Base-by-base conservation (phyloP, 2,888 invertebrate species). In the Epicampocera succincta region DNA sequence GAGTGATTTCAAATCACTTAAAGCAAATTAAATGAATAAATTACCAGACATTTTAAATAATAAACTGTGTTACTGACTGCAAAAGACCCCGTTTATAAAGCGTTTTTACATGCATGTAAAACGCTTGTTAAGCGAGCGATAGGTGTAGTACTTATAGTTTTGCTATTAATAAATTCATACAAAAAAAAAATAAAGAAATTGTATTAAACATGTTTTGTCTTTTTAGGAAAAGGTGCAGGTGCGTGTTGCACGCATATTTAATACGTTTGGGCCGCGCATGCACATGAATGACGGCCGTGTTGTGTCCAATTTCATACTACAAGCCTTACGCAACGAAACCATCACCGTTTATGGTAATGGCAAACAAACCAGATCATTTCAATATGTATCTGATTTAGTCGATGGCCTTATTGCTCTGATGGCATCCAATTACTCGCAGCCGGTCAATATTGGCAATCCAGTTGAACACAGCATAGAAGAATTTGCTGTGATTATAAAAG, bases 221-320 rank as follows among this genome's bases (percentile, higher is more conserved):
- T 60, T 66, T 42, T 65, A 89, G 93, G 99, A 99, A 90, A 96
- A 96, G 61, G 96, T 99, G 29, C 94, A 96, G 54, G 98, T 99
- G 0, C 93, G 99, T 66, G 98, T 99, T 9, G 99, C 99, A 1
- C 93, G 99, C 84, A 99, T 99, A 86, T 99, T 99, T 91, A 99
- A 99, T 91, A 99, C 99, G 0, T 99, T 98, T 89, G 99, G 99
- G 0, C 99, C 99, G 0, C 92, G 99, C 86, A 99, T 99, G 99
- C 99, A 99, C 88, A 97, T 98, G 93, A 97, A 98, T 84, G 99
- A 99, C 91, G 99, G 99, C 0, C 93, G 99, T 46, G 89, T 99
- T 0, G 99, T 99, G 1, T 99, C 99, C 13, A 99, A 99, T 92
- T 99, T 99, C 88, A 97, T 99, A 84, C 93, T 99, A 85, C 99